Evolutionary conservation across 1,140 invertebrate genomes (phyloP), one percentile per base, ranked within the genome.

Genomic region (Brachionus rotundiformis): DNA sequence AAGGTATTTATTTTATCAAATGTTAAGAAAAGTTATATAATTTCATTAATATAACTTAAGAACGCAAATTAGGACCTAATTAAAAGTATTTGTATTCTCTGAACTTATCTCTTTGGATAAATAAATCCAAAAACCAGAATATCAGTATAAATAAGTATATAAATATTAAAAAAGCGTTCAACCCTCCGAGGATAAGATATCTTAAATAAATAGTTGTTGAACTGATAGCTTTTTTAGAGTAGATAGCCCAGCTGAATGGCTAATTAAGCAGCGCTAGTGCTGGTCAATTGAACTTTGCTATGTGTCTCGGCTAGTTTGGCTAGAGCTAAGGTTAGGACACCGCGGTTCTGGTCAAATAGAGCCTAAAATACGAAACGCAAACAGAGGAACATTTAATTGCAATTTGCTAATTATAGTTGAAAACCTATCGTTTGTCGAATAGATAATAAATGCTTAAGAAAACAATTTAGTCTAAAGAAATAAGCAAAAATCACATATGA

Each of bases 371-470:
- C 47, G 47, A 54, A 54, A 19, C 19, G 16, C 47, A 54, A 54
- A 54, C 19, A 54, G 47, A 54, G 16, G 7, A 54, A 54, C 47
- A 16, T 54, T 54, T 54, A 54, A 54, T 54, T 54, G 47, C 47
- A 54, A 54, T 54, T 54, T 54, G 47, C 19, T 54, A 54, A 54
- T 54, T 54, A 54, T 16, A 19, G 19, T 54, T 54, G 47, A 8
- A 54, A 54, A 54, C 47, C 47, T 54, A 54, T 54, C 47, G 8
- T 25, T 54, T 54, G 47, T 54, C 16, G n/a, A 54, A 54, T 19
- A 54, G 47, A 54, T n/a, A 54, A 54, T 54, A 54, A 54, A 54
- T 54, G 47, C 47, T 54, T 54, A 54, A 8, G 47, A 54, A 25
- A 54, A 54, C 47, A 54, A 54, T 54, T 54, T 54, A 19, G 47